phyloP scores from a whole-genome alignment of 2,113 vertebrate species.

The Sigmodon hispidus region DNA sequence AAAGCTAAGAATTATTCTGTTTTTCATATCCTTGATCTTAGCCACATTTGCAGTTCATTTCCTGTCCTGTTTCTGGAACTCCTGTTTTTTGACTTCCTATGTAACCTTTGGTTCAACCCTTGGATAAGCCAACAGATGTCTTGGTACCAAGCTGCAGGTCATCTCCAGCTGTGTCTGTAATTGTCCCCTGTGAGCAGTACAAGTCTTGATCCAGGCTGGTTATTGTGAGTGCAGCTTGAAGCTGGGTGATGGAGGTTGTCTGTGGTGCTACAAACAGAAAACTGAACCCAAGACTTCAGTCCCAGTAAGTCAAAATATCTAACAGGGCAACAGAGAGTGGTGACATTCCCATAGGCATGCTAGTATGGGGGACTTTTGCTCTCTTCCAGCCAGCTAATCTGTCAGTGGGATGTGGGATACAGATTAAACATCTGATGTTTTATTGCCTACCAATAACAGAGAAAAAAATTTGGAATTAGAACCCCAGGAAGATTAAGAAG shows the following conservation, averaged over 20 bases:
- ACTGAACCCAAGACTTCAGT: background rate
- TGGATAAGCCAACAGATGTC: background rate
- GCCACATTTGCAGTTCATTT: background rate
- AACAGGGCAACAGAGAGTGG: background rate
- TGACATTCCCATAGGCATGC: rapidly evolving
- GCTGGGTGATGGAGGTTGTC: background rate
- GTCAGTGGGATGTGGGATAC: background rate
- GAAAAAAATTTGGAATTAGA: background rate
- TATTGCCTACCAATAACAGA: background rate
- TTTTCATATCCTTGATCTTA: background rate
- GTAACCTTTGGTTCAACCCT: conserved; percentile 12
- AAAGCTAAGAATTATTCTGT: background rate
- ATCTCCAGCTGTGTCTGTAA: background rate
- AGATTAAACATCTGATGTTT: background rate
- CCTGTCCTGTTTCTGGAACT: conserved; percentile 20
- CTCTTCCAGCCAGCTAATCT: background rate
- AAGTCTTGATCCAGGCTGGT: background rate
- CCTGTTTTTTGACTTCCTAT: background rate
- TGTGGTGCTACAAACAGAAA: background rate
- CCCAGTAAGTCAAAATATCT: rapidly evolving
- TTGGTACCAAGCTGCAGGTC: background rate
- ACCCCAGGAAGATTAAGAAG: background rate
- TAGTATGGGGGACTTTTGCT: too few species aligned
- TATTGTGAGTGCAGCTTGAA: background rate
- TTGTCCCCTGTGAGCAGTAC: background rate